Evolutionary conservation across 2,888 invertebrate genomes (phyloP).

Genomic region (Diachrysia chrysitis): DNA sequence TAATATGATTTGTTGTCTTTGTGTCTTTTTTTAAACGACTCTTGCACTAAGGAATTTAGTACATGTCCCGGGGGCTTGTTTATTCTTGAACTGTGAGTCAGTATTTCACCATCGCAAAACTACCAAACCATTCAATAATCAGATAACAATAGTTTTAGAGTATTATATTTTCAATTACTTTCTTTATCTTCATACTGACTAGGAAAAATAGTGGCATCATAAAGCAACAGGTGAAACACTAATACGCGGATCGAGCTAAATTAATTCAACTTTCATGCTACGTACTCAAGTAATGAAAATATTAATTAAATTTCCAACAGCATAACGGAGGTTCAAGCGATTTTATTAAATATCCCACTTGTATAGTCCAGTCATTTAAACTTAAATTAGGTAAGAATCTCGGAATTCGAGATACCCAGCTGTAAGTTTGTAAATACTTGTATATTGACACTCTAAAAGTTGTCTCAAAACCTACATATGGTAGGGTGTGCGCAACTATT

Average conservation of each 20-base stretch:
- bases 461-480: too few species aligned
- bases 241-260: slow-evolving; percentile 47
- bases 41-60: too few species aligned
- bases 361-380: too few species aligned
- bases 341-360: slow-evolving; percentile 32
- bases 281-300: slow-evolving; percentile 51
- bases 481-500: too few species aligned
- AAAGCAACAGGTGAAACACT: slow-evolving; percentile 41
- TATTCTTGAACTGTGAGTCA: too few species aligned
- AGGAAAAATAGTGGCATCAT: slow-evolving; percentile 27
- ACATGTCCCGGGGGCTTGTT: too few species aligned
- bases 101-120: background rate
- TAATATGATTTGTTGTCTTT: too few species aligned
- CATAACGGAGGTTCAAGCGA: slow-evolving; percentile 43
- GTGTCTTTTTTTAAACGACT: too few species aligned
- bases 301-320: slow-evolving; percentile 53
- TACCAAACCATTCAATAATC: background rate
- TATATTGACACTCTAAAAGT: too few species aligned
- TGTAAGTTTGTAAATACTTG: too few species aligned
- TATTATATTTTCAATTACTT: background rate
- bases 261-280: slow-evolving; percentile 45
- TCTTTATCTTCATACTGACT: slow-evolving; percentile 16
- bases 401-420: too few species aligned
- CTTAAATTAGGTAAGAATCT: too few species aligned
- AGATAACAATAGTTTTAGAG: slow-evolving; percentile 13